Conservation (phyloP, 2,797 vertebrate species). For the Sphenodon punctatus region DNA sequence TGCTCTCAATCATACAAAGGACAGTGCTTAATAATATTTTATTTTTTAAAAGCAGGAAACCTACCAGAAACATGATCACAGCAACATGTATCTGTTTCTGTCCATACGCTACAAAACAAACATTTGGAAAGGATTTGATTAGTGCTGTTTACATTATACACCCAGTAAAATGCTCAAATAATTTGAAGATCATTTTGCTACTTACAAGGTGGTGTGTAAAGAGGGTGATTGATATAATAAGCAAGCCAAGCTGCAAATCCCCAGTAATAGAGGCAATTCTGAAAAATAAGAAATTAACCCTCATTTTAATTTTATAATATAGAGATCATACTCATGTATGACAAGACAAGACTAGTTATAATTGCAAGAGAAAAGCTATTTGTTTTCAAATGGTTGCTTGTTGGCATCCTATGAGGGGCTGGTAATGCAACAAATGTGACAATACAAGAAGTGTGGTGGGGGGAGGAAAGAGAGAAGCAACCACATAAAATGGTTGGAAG, state of each 20-base stretch:
- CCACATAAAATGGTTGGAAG: neutral
- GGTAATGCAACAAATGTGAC: neutral
- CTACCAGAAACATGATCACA: constrained; percentile 83
- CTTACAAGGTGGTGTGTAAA: constrained; percentile 91
- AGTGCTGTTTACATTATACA: neutral
- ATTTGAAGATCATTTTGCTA: constrained; percentile 16
- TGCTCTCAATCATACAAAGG: neutral
- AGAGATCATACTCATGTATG: neutral
- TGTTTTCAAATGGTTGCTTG: too few relatives aligned
- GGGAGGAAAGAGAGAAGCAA: neutral
- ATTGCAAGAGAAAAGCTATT: neutral
- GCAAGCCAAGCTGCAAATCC: constrained; percentile 90
- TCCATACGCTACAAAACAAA: constrained; percentile 82
- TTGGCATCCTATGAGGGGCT: neutral
- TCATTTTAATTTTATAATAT: constrained; percentile 31
- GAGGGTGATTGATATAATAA: constrained; percentile 91
- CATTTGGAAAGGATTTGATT: neutral
- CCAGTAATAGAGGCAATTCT: constrained; percentile 93
- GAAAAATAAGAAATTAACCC: constrained; percentile 53
- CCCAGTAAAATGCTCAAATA: neutral
- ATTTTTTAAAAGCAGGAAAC: constrained; percentile 58
- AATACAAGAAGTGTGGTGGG: neutral
- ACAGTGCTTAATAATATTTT: neutral
- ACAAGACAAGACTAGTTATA: neutral
- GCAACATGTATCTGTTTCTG: constrained; percentile 84